Evolutionary conservation across 2,888 invertebrate species (phyloP).

Genomic region (Dynastes hyllus): DNA sequence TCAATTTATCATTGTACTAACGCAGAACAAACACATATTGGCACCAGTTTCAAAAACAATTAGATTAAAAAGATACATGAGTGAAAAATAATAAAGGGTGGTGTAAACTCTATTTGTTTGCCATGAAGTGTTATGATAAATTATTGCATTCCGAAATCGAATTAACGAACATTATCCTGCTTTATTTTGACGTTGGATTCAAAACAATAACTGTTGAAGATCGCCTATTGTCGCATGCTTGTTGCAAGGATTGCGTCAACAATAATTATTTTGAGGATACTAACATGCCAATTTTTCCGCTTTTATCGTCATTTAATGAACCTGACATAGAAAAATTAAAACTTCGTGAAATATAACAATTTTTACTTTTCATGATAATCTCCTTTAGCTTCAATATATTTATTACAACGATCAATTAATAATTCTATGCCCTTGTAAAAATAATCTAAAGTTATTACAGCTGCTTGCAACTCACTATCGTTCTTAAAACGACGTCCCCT

Average conservation of each 20-base stretch:
- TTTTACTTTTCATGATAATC: too few relatives aligned
- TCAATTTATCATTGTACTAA: constrained; percentile 7
- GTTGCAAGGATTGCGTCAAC: constrained; percentile 74
- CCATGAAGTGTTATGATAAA: constrained; percentile 62
- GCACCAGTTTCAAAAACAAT: constrained; percentile 33
- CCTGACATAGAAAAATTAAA: background rate
- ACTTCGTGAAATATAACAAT: too few relatives aligned
- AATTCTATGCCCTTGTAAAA: too few relatives aligned
- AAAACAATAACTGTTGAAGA: constrained; percentile 74
- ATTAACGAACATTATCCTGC: constrained; percentile 72
- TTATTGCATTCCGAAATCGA: constrained; percentile 63
- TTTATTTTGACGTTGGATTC: constrained; percentile 83
- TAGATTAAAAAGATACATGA: constrained; percentile 60
- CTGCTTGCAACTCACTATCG: too few relatives aligned
- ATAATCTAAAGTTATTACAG: too few relatives aligned
- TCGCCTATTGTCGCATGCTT: constrained; percentile 76
- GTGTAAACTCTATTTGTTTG: constrained; percentile 65
- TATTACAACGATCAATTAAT: too few relatives aligned
- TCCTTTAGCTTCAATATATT: too few relatives aligned
- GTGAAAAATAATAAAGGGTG: constrained; percentile 60
- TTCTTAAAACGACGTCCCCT: too few relatives aligned
- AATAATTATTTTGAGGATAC: constrained; percentile 48
- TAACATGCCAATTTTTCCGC: constrained; percentile 39
- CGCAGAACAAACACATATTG: constrained; percentile 27
- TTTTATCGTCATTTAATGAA: constrained; percentile 43